phyloP scores from a whole-genome alignment of 2,888 invertebrate genomes.

The Branchinecta sandiegonensis region DNA sequence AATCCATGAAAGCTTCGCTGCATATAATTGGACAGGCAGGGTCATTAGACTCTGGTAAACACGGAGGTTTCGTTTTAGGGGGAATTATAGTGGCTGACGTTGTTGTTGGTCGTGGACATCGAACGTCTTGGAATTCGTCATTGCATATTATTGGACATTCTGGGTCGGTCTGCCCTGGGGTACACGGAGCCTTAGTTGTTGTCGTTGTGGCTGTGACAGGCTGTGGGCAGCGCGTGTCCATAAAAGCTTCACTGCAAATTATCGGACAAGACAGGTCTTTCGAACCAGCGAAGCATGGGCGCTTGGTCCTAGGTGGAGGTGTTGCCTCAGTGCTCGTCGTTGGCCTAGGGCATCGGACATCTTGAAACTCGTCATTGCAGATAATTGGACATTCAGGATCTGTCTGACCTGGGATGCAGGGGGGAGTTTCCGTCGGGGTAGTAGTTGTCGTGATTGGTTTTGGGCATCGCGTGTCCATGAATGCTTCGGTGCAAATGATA shows the following conservation, averaged over 20 bases:
- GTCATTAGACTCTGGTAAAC: not conserved
- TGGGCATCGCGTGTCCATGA: slow-evolving; percentile 12
- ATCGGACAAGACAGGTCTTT: not conserved
- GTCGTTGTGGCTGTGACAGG: not conserved
- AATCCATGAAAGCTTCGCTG: not conserved
- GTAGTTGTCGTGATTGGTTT: not conserved
- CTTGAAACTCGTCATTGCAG: not conserved
- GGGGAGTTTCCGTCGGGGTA: not conserved
- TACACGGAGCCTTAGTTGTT: not conserved
- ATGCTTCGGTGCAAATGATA: not conserved
- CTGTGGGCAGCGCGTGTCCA: slow-evolving; percentile 1
- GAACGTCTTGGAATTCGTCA: not conserved
- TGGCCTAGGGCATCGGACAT: slow-evolving; percentile 1
- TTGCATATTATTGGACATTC: slow-evolving; percentile 1
- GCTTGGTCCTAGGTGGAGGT: not conserved
- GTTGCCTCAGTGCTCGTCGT: not conserved
- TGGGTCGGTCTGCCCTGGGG: not conserved
- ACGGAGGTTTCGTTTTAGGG: not conserved
- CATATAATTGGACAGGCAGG: slow-evolving; percentile 6
- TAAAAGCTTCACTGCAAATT: not conserved
- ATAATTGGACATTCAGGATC: slow-evolving; percentile 14
- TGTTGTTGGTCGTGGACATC: not conserved
- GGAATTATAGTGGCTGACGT: not conserved
- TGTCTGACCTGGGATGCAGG: not conserved
- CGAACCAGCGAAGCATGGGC: not conserved